phyloP scores from a whole-genome alignment of 37 sponge, comb jelly and placozoan genomes.

The Dysidea cf. avara region DNA sequence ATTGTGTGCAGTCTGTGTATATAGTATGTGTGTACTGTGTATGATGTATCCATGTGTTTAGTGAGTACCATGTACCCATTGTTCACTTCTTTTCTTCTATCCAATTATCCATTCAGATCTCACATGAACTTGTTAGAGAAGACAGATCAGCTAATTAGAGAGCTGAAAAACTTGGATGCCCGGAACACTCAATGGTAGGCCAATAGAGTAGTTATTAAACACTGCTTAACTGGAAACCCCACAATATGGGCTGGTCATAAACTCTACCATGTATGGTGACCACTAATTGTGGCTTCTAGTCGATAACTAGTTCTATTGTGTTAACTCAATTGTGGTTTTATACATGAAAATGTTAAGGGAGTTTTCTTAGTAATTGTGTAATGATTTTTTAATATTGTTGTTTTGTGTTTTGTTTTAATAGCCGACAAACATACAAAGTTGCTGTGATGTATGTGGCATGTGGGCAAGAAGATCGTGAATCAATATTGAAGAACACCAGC shows the following conservation, averaged over 20 bases:
- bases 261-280: too few relatives aligned
- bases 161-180: constrained; percentile 82
- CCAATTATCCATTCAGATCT: constrained; percentile 49
- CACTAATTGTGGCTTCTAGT: too few relatives aligned
- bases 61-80: too few relatives aligned
- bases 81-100: too few relatives aligned
- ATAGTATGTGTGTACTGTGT: neutral
- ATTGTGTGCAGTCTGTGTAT: too few relatives aligned
- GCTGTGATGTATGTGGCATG: constrained; percentile 90
- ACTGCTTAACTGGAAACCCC: constrained; percentile 4
- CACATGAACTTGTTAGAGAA: constrained; percentile 78
- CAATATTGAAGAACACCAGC: constrained; percentile 77
- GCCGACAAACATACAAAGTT: constrained; percentile 96
- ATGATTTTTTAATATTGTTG: neutral
- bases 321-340: neutral
- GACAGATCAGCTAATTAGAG: constrained; percentile 74
- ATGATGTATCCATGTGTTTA: constrained; percentile 9
- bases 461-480: constrained; percentile 87
- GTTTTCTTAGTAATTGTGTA: neutral
- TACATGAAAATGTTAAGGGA: neutral
- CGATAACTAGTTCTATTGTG: neutral
- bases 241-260: neutral
- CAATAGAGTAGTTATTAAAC: neutral
- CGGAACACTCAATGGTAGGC: constrained; percentile 57
- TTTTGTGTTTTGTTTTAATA: constrained; percentile 6